A percentile compares a stretch with the other conserved stretches of the same genome.
These are phyloP conservation scores for Lissonota sp. DNA, from an alignment of 2,888 invertebrate species.

Conservation along the genomic window DNA sequence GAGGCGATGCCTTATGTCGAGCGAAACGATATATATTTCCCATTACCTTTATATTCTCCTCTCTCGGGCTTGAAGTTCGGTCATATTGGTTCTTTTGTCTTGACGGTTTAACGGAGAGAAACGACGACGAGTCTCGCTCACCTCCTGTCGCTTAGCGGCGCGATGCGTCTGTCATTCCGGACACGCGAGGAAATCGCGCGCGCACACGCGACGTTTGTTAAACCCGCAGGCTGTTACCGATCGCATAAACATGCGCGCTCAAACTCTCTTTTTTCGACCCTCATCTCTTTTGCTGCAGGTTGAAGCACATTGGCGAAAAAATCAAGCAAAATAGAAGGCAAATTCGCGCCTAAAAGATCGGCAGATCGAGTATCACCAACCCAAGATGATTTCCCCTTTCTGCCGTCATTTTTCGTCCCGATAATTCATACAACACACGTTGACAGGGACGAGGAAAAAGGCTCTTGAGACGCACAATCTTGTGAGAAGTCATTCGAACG, in stretches of 20 bases:
- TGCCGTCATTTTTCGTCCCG: neutral
- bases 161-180: conserved; percentile 79
- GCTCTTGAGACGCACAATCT: neutral
- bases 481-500: neutral
- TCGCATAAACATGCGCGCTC: neutral
- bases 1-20: conserved; percentile 16
- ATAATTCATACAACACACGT: too few species aligned
- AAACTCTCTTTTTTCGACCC: neutral
- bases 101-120: conserved; percentile 30
- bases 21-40: conserved; percentile 33
- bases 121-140: conserved; percentile 72
- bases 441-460: neutral
- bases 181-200: conserved; percentile 77
- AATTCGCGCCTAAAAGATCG: too few species aligned
- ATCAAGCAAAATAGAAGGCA: neutral
- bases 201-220: conserved; percentile 75
- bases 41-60: conserved; percentile 22
- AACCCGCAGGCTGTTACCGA: conserved; percentile 66
- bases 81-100: neutral
- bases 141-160: conserved; percentile 74
- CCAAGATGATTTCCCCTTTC: neutral
- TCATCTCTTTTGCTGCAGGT: neutral
- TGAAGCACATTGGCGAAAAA: neutral
- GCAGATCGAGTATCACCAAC: neutral
- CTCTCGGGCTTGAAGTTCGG: neutral